These are phyloP conservation scores for Lobophora halterata DNA, from an alignment of 2,888 invertebrate species.

Conservation along the genomic window DNA sequence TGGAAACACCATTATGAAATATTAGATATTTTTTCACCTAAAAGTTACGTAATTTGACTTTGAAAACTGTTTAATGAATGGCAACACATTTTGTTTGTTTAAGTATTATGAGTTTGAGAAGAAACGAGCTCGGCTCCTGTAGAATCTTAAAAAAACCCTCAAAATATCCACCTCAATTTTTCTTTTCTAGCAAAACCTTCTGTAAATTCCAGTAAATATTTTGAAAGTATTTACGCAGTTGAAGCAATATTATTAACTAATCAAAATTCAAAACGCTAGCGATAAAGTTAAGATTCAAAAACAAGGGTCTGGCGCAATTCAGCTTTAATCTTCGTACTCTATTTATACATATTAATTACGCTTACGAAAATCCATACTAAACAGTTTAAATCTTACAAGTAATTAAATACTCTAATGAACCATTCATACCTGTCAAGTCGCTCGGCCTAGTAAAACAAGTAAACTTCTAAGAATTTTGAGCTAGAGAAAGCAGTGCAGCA, in stretches of 20 bases:
- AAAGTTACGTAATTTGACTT: no score
- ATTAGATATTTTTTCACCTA: no score
- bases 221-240: not conserved
- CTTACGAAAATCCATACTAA: slow-evolving; percentile 15
- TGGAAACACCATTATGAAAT: no score
- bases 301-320: not conserved
- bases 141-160: no score
- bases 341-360: slow-evolving; percentile 6
- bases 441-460: slow-evolving; percentile 3
- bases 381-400: slow-evolving; percentile 10
- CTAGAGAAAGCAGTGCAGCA: slow-evolving; percentile 10
- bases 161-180: no score
- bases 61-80: no score
- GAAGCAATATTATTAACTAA: slow-evolving; percentile 1
- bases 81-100: no score
- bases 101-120: no score
- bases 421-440: slow-evolving; percentile 12
- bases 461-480: slow-evolving; percentile 1
- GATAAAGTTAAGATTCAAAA: not conserved
- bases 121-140: no score
- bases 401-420: slow-evolving; percentile 11
- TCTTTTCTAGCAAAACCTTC: no score
- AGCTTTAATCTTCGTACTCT: slow-evolving; percentile 3
- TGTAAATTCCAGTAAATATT: not conserved
- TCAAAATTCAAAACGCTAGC: slow-evolving; percentile 1